These are phyloP conservation scores for Sinelater perroti DNA, from an alignment of 2,888 invertebrate species.

Conservation along the genomic window DNA sequence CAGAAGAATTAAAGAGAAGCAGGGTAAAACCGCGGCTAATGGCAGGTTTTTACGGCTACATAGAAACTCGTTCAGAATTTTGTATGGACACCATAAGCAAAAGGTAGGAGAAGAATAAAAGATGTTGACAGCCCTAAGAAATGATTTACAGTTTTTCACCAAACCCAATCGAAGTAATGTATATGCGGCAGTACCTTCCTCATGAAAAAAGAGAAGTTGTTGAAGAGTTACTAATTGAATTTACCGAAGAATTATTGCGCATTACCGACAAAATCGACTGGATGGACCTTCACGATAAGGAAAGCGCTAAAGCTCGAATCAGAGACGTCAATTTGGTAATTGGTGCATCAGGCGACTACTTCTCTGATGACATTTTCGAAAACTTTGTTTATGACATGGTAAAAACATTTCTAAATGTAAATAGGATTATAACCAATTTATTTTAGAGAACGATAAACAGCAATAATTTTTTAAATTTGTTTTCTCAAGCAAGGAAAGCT, in stretches of 20 bases:
- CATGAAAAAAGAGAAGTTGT: slow-evolving; percentile 5
- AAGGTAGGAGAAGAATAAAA: not conserved
- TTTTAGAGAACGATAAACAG: slow-evolving; percentile 7
- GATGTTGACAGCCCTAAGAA: not conserved
- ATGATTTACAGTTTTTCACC: slow-evolving; percentile 23
- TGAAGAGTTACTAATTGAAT: slow-evolving; percentile 12
- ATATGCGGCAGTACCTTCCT: slow-evolving; percentile 44
- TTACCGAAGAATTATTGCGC: slow-evolving; percentile 14
- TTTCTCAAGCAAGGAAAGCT: slow-evolving; percentile 14
- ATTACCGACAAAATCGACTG: not conserved
- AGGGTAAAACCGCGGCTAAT: slow-evolving; percentile 9
- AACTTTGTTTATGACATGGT: slow-evolving; percentile 22
- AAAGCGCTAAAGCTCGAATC: slow-evolving; percentile 3
- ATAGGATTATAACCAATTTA: not conserved
- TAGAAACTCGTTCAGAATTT: slow-evolving; percentile 7
- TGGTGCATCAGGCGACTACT: slow-evolving; percentile 21
- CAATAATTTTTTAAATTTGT: slow-evolving; percentile 7
- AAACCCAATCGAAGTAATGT: slow-evolving; percentile 48
- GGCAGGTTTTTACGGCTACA: not conserved
- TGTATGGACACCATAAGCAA: slow-evolving; percentile 7
- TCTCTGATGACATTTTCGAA: slow-evolving; percentile 33
- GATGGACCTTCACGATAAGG: slow-evolving; percentile 36
- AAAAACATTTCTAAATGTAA: not conserved
- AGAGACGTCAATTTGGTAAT: slow-evolving; percentile 14
- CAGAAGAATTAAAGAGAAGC: slow-evolving; percentile 2